Percentiles rank a stretch among this genome's conserved stretches.
Conservation (phyloP, 2,888 invertebrate species). For the Tridacna crocea region DNA sequence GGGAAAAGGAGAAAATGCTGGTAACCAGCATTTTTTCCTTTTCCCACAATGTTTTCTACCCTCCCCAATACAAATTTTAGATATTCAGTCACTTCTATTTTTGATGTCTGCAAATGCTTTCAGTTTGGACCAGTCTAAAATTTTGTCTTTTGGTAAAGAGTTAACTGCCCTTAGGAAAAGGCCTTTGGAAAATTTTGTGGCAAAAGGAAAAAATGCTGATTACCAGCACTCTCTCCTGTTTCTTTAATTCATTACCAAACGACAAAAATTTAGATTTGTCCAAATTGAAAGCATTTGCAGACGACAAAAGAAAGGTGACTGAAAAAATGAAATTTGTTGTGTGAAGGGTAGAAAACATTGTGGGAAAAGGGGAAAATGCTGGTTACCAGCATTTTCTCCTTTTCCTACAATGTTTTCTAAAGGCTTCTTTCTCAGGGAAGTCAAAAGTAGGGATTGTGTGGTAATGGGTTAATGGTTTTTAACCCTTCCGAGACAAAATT, state of each 20-base stretch:
- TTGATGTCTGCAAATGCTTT: too few relatives aligned
- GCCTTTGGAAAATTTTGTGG: too few relatives aligned
- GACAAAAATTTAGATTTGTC: neutral
- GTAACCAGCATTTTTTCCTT: neutral
- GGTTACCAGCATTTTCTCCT: neutral
- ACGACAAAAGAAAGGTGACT: too few relatives aligned
- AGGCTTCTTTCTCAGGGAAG: neutral
- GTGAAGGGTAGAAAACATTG: neutral
- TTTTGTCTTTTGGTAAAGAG: too few relatives aligned
- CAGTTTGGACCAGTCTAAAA: too few relatives aligned
- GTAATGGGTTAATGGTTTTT: neutral
- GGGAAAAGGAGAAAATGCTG: too few relatives aligned
- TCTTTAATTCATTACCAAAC: neutral
- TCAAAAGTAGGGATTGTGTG: neutral
- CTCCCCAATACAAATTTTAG: too few relatives aligned
- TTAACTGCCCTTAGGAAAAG: too few relatives aligned
- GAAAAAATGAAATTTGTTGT: neutral
- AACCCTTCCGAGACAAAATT: too few relatives aligned
- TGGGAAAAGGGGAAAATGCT: neutral
- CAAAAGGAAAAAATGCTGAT: neutral
- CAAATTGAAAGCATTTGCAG: neutral
- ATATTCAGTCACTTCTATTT: too few relatives aligned
- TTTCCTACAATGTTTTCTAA: slow-evolving; percentile 1
- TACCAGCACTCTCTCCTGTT: neutral
- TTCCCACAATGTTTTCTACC: neutral